A percentile compares a stretch with the other conserved stretches of the same genome.
phyloP scores from a whole-genome alignment of 1,140 invertebrate genomes.

The Sycophaga agraensis region DNA sequence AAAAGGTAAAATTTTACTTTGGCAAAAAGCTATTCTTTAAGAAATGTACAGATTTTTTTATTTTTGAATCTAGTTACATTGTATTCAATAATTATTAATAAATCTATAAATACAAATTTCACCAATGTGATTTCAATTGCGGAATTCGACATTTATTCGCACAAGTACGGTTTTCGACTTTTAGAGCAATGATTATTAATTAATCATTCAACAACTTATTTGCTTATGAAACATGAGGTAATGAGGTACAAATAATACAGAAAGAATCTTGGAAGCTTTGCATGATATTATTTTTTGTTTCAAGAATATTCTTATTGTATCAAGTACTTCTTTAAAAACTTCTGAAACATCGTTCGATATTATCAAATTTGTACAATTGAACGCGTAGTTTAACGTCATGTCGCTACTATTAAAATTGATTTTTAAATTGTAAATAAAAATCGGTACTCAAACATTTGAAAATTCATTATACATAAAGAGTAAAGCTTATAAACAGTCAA shows the following conservation, averaged over 20 bases:
- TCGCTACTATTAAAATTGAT: slow-evolving; percentile 20
- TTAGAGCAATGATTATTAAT: slow-evolving; percentile 21
- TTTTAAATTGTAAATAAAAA: neutral
- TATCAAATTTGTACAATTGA: slow-evolving; percentile 18
- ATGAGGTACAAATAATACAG: slow-evolving; percentile 17
- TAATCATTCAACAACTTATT: slow-evolving; percentile 20
- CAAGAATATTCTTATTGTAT: neutral
- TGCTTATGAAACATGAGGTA: slow-evolving; percentile 22
- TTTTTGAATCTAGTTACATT: slow-evolving; percentile 37
- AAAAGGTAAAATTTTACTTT: no score
- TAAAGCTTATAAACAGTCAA: neutral
- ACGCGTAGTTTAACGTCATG: neutral
- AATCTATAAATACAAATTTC: slow-evolving; percentile 46
- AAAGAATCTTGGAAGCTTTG: slow-evolving; percentile 15
- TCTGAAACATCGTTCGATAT: neutral
- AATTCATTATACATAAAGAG: neutral
- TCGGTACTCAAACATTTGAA: neutral
- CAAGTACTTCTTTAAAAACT: neutral
- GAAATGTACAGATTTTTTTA: slow-evolving; percentile 45
- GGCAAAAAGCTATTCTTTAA: slow-evolving; percentile 34
- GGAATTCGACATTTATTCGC: neutral
- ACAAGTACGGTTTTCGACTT: neutral
- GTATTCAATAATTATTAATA: slow-evolving; percentile 43
- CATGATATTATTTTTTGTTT: neutral
- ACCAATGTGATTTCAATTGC: slow-evolving; percentile 3